phyloP scores from a whole-genome alignment of 2,113 vertebrate genomes.

The Odobenus rosmarus region DNA sequence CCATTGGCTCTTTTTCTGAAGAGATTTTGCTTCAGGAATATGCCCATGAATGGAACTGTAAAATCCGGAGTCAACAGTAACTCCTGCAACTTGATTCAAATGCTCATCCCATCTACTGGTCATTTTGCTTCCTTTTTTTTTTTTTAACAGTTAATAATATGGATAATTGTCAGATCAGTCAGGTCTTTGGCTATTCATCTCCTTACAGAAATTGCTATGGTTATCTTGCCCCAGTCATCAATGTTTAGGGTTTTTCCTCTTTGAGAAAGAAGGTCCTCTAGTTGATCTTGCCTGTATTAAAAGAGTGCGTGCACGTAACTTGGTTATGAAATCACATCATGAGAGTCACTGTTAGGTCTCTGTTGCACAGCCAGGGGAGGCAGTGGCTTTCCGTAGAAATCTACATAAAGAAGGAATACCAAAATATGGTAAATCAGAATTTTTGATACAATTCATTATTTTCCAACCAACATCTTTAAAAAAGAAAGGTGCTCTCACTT shows the following conservation, averaged over 20 bases:
- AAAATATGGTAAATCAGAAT: slow-evolving; percentile 29
- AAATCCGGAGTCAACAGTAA: slow-evolving; percentile 49
- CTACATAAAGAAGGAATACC: slow-evolving; percentile 76
- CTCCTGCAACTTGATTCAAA: slow-evolving; percentile 25
- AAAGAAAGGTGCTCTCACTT: slow-evolving; percentile 12
- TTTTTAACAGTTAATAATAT: slow-evolving; percentile 65
- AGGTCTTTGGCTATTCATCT: not conserved
- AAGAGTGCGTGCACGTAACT: not conserved
- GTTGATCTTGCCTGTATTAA: not conserved
- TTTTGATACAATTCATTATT: not conserved
- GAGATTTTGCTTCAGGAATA: slow-evolving; percentile 73
- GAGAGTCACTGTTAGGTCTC: slow-evolving; percentile 86
- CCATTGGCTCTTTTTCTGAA: slow-evolving; percentile 55
- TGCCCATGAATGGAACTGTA: not conserved
- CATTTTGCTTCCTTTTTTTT: not conserved
- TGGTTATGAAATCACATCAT: slow-evolving; percentile 84
- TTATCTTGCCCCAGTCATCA: not conserved
- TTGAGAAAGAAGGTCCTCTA: slow-evolving; percentile 31
- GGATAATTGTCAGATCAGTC: slow-evolving; percentile 45
- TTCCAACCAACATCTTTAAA: not conserved
- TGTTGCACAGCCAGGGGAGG: slow-evolving; percentile 84
- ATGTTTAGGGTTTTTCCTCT: slow-evolving; percentile 18
- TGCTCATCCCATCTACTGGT: not conserved
- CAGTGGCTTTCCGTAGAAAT: slow-evolving; percentile 88
- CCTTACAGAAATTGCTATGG: slow-evolving; percentile 15